Base-by-base conservation (phyloP, 2,113 vertebrate genomes). In the Crotophaga sulcirostris region DNA sequence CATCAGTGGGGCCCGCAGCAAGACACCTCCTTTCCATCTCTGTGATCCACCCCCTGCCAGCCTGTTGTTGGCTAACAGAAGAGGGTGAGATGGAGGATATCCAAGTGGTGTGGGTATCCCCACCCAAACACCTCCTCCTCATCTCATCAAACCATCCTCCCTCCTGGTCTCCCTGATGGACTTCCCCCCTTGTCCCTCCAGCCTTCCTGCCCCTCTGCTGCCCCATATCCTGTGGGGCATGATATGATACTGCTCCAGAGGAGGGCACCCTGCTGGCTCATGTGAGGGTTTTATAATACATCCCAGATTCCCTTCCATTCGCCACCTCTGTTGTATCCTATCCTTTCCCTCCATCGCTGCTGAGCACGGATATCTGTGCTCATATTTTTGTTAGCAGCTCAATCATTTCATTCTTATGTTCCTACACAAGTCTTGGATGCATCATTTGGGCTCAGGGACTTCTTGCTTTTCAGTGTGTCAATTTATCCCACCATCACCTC, bases 361-460 rank as follows among this genome's bases (percentile, higher is more conserved):
- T 90, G 79, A 94, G 75, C 75, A 75, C 38, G 67, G 87, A 74
- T 12, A 87, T 96, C 63, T 0, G 2, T 66, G 64, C 70, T 72
- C 82, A 67, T 85, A 51, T 74, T 92, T 94, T 58, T 86, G 72
- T 93, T 68, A 91, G 79, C 28, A 64, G 63, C 54, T 86, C 85
- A 84, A 72, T 73, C 83, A 72, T 55, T 63, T 90, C 87, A 64
- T 88, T 88, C 85, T 92, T 78, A 68, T 38, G 60, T 49, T 93
- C 64, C 93, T 93, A 70, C 85, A 84, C 68, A 91, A 94, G 73
- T 29, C 85, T 94, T 92, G 80, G 88, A 86, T 78, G 49, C 62
- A 66, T 75, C 56, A n/a, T 23, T 1, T 0, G 51, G 5, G 6
- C 73, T 54, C 54, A 45, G 60, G 67, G 90, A 84, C 72, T 94